These are phyloP conservation scores for Gorsachius goisagi DNA, from an alignment of 2,113 vertebrate genomes.

Conservation along the genomic window DNA sequence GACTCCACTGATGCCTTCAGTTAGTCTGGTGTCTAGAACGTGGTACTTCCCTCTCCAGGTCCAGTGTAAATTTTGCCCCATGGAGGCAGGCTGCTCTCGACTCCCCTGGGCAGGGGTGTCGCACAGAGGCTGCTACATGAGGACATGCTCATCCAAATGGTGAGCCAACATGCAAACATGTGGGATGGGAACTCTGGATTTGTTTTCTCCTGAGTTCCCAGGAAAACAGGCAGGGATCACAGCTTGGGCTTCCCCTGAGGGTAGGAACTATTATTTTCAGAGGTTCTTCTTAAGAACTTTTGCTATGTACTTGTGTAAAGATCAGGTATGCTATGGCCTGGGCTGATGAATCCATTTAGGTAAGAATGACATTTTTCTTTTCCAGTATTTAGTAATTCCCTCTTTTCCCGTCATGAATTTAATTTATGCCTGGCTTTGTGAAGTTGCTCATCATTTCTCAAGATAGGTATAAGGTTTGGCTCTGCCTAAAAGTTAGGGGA, in stretches of 20 bases:
- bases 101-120: fast-evolving
- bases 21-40: background rate
- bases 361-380: background rate
- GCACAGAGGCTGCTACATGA: background rate
- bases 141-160: background rate
- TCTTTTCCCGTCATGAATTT: background rate
- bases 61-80: background rate
- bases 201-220: background rate
- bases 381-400: background rate
- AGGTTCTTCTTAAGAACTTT: background rate
- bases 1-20: background rate
- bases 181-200: background rate
- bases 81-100: background rate
- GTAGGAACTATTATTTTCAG: background rate
- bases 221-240: background rate
- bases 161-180: background rate
- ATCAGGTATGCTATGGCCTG: background rate
- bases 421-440: background rate
- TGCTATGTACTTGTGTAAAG: background rate
- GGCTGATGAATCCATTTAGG: background rate
- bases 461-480: background rate
- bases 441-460: background rate
- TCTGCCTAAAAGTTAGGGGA: background rate
- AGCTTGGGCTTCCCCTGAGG: background rate
- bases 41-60: background rate